phyloP scores from a whole-genome alignment of 2,113 vertebrate species.

The Gobius niger region DNA sequence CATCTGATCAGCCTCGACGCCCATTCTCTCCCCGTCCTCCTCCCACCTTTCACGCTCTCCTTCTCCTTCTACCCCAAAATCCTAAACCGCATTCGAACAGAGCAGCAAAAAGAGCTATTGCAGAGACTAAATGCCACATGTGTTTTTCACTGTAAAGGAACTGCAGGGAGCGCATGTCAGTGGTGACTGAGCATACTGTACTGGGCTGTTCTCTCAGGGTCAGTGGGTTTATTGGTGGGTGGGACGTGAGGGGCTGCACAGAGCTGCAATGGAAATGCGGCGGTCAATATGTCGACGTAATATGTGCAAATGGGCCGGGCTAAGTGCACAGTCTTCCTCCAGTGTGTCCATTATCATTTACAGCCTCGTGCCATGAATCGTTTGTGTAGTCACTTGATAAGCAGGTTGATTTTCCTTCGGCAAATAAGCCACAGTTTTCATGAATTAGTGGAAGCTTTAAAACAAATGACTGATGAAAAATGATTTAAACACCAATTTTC shows the following conservation, averaged over 20 bases:
- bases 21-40: conserved; percentile 9
- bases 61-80: background rate
- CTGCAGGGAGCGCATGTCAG: conserved; percentile 21
- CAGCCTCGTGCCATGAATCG: too few species aligned
- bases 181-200: conserved; percentile 41
- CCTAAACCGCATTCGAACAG: background rate
- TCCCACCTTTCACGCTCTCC: conserved; percentile 18
- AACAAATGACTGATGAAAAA: too few species aligned
- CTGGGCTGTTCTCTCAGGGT: conserved; percentile 63
- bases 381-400: too few species aligned
- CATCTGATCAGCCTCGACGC: conserved; percentile 56
- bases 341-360: too few species aligned
- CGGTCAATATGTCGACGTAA: conserved; percentile 13
- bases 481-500: too few species aligned
- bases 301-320: too few species aligned
- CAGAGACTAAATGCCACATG: conserved; percentile 26
- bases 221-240: conserved; percentile 66
- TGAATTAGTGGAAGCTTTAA: too few species aligned
- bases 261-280: conserved; percentile 14
- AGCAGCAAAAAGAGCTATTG: conserved; percentile 9
- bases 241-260: conserved; percentile 39
- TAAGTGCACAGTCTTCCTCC: too few species aligned
- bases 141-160: conserved; percentile 9
- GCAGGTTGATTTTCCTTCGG: too few species aligned
- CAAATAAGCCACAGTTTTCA: too few species aligned